Base-by-base conservation (phyloP, 2,797 vertebrate species). In the Mus caroli region DNA sequence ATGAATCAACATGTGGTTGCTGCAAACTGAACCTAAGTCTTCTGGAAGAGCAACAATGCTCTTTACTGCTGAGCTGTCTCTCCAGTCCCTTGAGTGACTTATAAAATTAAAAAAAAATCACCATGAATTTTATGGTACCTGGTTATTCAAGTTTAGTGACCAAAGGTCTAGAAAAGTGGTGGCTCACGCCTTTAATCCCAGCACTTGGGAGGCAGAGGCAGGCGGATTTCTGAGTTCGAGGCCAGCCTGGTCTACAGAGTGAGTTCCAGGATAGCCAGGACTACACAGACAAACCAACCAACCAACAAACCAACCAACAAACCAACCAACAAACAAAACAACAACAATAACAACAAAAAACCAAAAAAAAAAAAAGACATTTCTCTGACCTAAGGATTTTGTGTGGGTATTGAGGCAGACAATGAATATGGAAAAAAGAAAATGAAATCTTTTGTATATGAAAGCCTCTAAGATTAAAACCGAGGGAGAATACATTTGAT, bases 401-500 rank as follows among this genome's bases (percentile, higher is more conserved):
- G 10, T 6, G 0, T 71, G 50, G 34, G 6, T 24, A 17, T 73
- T 52, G 87, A 85, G 37, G 11, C 14, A 94, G 43, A 52, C 58
- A 43, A 1, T 6, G 9, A 67, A 90, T 54, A 82, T 90, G 4
- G 34, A 71, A 92, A 90, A 58, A n/a, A 19, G 20, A 34, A 80
- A 79, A 46, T 40, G 77, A 58, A 67, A 20, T 54, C 34, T 73
- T 71, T 26, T 52, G 34, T 9, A 34, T 75, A 12, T 56, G 37
- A 87, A 79, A 90, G 86, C 78, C 62, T 54, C 40, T 92, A 83
- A 69, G 31, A 50, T 92, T 96, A 60, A 87, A 79, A 62, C 69
- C 92, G 37, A 56, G 10, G 37, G 62, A 71, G 31, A 94, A 75
- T 64, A 28, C 67, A 79, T 58, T 58, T 84, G 87, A 54, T 85